Evolutionary conservation across 2,888 invertebrate species (phyloP), one percentile per base, ranked within the genome.

Genomic region (Prosopocoilus inquinatus): DNA sequence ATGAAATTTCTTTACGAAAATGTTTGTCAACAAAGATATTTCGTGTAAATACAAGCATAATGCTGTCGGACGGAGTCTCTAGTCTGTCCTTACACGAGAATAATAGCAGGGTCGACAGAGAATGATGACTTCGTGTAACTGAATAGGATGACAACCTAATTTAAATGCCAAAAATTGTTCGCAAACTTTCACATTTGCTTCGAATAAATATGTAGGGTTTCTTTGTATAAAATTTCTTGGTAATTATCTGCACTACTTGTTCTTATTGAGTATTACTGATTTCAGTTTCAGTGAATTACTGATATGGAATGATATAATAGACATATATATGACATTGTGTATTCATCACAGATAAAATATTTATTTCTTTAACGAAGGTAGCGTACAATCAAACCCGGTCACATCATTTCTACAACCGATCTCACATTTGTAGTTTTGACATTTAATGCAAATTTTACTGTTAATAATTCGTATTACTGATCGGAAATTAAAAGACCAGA

Each of bases 1-100:
- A 67, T 74, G 74, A 75, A 75, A 75, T 75, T 70, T 70, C 68
- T 72, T 70, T 74, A 69, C 68, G 71, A 74, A 72, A 74, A 75
- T 75, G 75, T 76, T 76, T 75, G 75, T 74, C 75, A 75, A 76
- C 76, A 76, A 69, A 74, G 71, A 71, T 73, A 70, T 69, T 68
- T 67, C 69, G 70, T 75, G 74, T 75, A 75, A 75, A 75, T 75
- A 74, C 73, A 69, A 66, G 64, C 62, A 72, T 69, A 71, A 71
- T 67, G 64, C 66, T 70, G 69, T 68, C 67, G 63, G 65, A 59
- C 61, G 62, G 56, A 56, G 59, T 54, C 46, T 15, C 15, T 55
- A 57, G 63, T 59, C 63, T 58, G 64, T 54, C 61, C 61, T 64
- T 59, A 53, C 38, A 45, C 46, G 53, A 63, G 67, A 68, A 71